phyloP scores from a whole-genome alignment of 2,113 vertebrate genomes.

The Aythya baeri region DNA sequence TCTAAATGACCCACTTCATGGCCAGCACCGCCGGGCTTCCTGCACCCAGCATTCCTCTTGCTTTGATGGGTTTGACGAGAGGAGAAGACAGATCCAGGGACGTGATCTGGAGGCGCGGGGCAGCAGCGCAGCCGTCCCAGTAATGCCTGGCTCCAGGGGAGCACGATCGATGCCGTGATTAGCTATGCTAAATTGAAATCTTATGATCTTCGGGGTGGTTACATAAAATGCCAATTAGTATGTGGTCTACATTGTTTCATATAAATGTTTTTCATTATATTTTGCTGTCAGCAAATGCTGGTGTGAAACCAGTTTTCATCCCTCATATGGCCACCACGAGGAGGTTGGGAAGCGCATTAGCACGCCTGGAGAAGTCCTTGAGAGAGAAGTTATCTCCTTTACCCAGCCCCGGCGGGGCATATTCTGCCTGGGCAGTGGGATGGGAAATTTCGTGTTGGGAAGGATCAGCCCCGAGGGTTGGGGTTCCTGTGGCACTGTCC shows the following conservation, averaged over 20 bases:
- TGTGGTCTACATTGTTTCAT: constrained; percentile 16
- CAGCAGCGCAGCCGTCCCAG: neutral
- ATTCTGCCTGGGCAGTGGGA: neutral
- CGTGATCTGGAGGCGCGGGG: neutral
- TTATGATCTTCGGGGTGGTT: neutral
- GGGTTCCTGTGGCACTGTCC: neutral
- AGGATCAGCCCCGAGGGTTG: neutral
- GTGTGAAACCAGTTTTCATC: constrained; percentile 53
- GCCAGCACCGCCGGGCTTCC: accelerated
- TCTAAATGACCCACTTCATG: neutral
- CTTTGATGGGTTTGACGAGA: neutral
- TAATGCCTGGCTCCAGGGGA: neutral
- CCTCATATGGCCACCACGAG: constrained; percentile 45
- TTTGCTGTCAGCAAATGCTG: constrained; percentile 57
- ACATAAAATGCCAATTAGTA: constrained; percentile 47
- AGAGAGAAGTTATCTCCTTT: neutral
- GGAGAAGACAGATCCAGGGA: neutral
- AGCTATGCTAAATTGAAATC: constrained; percentile 43
- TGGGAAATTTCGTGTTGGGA: neutral
- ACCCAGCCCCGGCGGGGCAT: neutral
- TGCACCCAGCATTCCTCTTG: neutral
- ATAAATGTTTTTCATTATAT: constrained; percentile 55
- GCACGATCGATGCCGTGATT: neutral
- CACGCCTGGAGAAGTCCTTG: neutral
- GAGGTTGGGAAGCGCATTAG: neutral